Evolutionary conservation across 2,888 invertebrate species (phyloP), one percentile per base, ranked within the genome.

Genomic region (Halictus ligatus): DNA sequence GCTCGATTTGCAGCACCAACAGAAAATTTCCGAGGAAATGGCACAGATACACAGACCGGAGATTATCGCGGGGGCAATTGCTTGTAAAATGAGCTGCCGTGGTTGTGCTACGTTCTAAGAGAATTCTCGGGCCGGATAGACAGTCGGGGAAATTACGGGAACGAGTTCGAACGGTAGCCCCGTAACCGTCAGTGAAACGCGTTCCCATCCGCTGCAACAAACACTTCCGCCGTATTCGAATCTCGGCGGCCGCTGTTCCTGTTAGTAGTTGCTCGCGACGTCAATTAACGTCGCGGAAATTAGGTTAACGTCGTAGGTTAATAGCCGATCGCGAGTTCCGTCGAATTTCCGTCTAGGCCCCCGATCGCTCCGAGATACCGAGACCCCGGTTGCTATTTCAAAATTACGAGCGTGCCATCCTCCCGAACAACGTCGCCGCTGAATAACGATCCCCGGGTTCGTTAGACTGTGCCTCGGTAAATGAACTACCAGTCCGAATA

Each of bases 371-470:
- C 6, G 48, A 73, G 73, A 85, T 84, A 75, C 58, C 67, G 67
- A 35, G 67, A 69, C n/a, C 54, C 15, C 21, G 69, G 69, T 25
- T 75, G 50, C 73, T 78, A 46, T 74, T 82, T 78, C 78, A 71
- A 84, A 84, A 84, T 81, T 74, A 84, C 81, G 75, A 81, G 73
- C 54, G 73, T 58, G 43, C 60, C 72, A 74, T 78, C 48, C 73
- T 84, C 54, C 64, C 64, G 76, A 50, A 83, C 54, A 64, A 83
- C 74, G 43, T n/a, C 25, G 29, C 40, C 48, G 40, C 21, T 48
- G 76, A 81, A 40, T 81, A 81, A 83, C 83, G 83, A 84, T 71
- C 71, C 75, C 18, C 25, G 67, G 67, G 67, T 75, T 67, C 67
- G 82, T 75, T 78, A 60, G 69, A 0, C 46, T 7, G 15, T n/a